Conservation (phyloP, 2,113 vertebrate genomes). For the Poeciliopsis retropinna region DNA sequence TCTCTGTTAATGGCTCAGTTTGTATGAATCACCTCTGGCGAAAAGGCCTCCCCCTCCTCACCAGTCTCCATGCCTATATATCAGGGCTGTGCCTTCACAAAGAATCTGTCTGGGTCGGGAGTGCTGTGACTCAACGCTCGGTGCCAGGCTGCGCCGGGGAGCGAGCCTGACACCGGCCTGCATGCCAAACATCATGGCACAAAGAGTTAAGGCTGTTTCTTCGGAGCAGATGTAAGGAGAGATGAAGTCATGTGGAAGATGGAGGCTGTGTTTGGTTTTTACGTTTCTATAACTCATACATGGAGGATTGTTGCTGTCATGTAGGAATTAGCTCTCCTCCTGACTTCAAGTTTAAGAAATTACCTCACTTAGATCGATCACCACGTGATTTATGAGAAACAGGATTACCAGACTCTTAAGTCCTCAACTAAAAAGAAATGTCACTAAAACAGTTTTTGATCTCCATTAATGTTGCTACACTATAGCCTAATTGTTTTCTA, state of each 20-base stretch:
- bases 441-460: not conserved
- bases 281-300: not conserved
- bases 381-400: not conserved
- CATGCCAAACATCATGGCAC: slow-evolving; percentile 34
- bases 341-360: slow-evolving; percentile 4
- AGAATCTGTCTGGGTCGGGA: slow-evolving; percentile 49
- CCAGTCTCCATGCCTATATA: slow-evolving; percentile 57
- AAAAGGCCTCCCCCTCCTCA: slow-evolving; percentile 68
- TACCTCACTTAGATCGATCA: not conserved
- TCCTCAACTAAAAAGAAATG: not conserved
- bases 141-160: slow-evolving; percentile 69
- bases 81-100: slow-evolving; percentile 58
- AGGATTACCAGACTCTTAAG: not conserved
- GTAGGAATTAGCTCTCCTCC: not conserved
- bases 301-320: not conserved
- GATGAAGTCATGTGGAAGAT: slow-evolving; percentile 30
- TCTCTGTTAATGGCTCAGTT: slow-evolving; percentile 39
- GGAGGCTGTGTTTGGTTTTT: slow-evolving; percentile 15
- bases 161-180: slow-evolving; percentile 29
- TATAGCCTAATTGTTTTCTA: not conserved
- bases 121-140: slow-evolving; percentile 57
- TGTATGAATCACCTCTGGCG: slow-evolving; percentile 72
- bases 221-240: slow-evolving; percentile 27
- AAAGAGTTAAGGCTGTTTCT: slow-evolving; percentile 46
- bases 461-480: not conserved